phyloP scores from a whole-genome alignment of 2,888 invertebrate genomes.

The Pachliopta kotzebuea region DNA sequence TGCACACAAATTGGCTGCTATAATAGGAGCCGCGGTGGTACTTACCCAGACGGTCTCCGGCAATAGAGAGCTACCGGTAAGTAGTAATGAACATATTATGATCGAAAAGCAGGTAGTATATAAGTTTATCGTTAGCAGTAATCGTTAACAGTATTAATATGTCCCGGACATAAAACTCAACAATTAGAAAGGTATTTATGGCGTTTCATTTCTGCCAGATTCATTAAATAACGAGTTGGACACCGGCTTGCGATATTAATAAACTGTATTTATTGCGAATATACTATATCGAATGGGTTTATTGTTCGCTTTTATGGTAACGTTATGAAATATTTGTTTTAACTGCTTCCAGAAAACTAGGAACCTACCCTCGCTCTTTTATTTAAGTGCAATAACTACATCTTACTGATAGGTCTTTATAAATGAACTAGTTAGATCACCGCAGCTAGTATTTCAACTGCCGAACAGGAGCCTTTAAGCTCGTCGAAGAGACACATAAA shows the following conservation, averaged over 20 bases:
- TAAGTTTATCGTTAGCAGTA: conserved; percentile 8
- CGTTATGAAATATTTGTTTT: not conserved
- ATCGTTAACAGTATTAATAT: conserved; percentile 7
- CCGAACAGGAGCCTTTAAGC: too few relatives aligned
- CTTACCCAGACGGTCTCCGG: too few relatives aligned
- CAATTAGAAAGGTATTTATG: conserved; percentile 17
- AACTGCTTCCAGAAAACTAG: not conserved
- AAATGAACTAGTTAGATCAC: too few relatives aligned
- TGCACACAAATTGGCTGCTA: too few relatives aligned
- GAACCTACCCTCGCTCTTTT: too few relatives aligned
- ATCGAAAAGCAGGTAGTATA: not conserved
- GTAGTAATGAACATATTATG: too few relatives aligned
- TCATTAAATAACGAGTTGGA: conserved; percentile 3
- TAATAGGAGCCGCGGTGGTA: too few relatives aligned
- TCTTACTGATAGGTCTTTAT: too few relatives aligned
- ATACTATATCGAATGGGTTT: not conserved
- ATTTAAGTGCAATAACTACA: too few relatives aligned
- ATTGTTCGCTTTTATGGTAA: not conserved
- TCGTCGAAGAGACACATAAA: too few relatives aligned
- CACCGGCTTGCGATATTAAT: conserved; percentile 4
- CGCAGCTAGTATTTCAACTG: too few relatives aligned
- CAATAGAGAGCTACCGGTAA: too few relatives aligned
- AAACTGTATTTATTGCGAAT: conserved; percentile 4
- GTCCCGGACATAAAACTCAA: not conserved
- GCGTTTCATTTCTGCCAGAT: conserved; percentile 3